Percentiles rank a stretch among this genome's conserved stretches.
These are phyloP conservation scores for Gavialis gangeticus DNA, from an alignment of 2,113 vertebrate genomes.

Conservation along the genomic window DNA sequence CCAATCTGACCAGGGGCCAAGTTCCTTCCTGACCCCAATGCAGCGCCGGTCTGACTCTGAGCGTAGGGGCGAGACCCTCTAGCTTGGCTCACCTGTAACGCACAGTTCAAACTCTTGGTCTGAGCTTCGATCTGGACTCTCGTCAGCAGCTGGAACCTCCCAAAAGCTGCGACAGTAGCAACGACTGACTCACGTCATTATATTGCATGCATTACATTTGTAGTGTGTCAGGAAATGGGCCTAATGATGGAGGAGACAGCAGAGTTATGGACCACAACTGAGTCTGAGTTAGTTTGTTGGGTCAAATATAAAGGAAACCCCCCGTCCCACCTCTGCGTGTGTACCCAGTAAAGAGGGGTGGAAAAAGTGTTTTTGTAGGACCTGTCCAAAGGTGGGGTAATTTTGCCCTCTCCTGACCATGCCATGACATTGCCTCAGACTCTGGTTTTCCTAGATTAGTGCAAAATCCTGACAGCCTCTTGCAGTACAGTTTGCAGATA, in stretches of 20 bases:
- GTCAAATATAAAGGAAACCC: background rate
- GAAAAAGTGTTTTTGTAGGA: background rate
- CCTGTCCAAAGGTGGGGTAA: background rate
- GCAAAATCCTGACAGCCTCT: background rate
- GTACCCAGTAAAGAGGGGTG: background rate
- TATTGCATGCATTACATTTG: no score
- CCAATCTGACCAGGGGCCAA: no score
- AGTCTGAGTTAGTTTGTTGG: background rate
- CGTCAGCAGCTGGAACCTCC: no score
- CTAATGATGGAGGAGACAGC: no score
- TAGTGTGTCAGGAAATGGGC: no score
- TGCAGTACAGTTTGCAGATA: background rate
- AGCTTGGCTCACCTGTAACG: background rate
- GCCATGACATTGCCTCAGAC: background rate
- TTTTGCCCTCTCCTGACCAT: background rate
- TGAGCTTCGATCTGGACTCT: background rate
- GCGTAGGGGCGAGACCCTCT: no score
- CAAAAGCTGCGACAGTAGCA: background rate
- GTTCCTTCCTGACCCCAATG: no score
- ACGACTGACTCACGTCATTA: background rate
- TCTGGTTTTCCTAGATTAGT: background rate
- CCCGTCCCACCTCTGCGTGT: background rate
- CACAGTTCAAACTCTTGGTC: background rate
- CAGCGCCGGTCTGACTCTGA: no score
- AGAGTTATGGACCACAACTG: no score